Evolutionary conservation across 1,140 invertebrate genomes (phyloP).

Genomic region (Ridgeia piscesae): DNA sequence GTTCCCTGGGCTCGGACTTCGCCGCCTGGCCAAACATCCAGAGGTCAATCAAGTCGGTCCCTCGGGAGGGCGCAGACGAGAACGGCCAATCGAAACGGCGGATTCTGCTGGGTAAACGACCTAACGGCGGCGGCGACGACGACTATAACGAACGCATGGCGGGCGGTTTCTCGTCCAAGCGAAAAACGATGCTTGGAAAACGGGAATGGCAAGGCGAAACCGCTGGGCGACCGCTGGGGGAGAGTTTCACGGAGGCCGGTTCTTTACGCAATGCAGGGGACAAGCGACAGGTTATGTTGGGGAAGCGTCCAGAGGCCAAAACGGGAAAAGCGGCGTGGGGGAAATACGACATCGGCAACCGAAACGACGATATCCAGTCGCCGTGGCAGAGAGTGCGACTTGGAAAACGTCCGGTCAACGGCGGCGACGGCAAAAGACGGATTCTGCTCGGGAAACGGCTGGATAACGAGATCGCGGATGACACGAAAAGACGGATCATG

Average conservation of each 20-base stretch:
- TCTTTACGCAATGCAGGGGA: not conserved
- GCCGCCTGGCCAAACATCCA: not conserved
- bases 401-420: not conserved
- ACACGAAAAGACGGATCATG: not conserved
- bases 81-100: not conserved
- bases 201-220: not conserved
- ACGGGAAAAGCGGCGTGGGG: not conserved
- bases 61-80: not conserved
- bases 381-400: not conserved
- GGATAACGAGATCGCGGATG: not conserved
- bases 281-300: not conserved
- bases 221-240: no score
- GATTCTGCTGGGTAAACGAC: not conserved
- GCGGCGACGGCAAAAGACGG: not conserved
- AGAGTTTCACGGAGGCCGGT: no score
- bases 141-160: not conserved
- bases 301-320: not conserved
- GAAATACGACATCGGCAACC: not conserved
- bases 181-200: not conserved
- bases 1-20: not conserved
- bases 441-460: not conserved
- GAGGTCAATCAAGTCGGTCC: not conserved
- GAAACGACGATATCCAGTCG: not conserved
- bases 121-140: not conserved
- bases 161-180: not conserved